These are phyloP conservation scores for Agapetus fuscipes DNA, from an alignment of 2,888 invertebrate species.

Conservation along the genomic window DNA sequence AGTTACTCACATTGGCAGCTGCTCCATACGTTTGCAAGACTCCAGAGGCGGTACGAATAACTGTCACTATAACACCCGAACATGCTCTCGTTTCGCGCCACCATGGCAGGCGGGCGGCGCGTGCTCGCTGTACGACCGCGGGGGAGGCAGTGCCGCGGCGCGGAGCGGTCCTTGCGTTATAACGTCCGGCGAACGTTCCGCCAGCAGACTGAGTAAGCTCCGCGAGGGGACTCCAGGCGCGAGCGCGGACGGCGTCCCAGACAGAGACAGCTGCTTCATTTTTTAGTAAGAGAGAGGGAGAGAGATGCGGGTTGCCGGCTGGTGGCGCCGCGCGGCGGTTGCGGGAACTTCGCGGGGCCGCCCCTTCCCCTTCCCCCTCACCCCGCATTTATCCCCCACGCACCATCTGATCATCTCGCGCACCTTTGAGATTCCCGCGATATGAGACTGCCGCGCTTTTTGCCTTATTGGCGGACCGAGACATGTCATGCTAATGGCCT, in stretches of 20 bases:
- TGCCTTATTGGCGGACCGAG: no score
- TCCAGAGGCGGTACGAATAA: constrained; percentile 69
- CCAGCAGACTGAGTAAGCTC: constrained; percentile 15
- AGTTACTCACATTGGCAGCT: constrained; percentile 62
- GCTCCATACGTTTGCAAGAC: constrained; percentile 68
- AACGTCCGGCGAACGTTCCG: constrained; percentile 12
- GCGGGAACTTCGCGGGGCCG: constrained; percentile 1
- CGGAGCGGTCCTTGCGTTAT: constrained; percentile 5
- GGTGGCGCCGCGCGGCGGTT: constrained; percentile 1
- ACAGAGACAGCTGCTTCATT: no score
- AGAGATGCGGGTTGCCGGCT: constrained; percentile 4
- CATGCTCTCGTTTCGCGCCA: constrained; percentile 70
- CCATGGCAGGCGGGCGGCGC: constrained; percentile 54
- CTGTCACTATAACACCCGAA: constrained; percentile 64
- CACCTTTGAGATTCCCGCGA: no score
- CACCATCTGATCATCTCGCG: no score
- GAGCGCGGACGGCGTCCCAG: constrained; percentile 1
- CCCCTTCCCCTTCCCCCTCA: constrained; percentile 1
- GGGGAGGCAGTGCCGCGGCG: constrained; percentile 29
- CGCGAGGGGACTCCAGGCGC: constrained; percentile 6
- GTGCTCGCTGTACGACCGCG: constrained; percentile 21
- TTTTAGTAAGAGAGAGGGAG: constrained; percentile 5
- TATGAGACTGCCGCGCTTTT: no score
- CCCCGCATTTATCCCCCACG: neutral
- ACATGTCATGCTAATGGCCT: no score